Conservation (phyloP, 2,888 invertebrate genomes). For the Altica lythri region DNA sequence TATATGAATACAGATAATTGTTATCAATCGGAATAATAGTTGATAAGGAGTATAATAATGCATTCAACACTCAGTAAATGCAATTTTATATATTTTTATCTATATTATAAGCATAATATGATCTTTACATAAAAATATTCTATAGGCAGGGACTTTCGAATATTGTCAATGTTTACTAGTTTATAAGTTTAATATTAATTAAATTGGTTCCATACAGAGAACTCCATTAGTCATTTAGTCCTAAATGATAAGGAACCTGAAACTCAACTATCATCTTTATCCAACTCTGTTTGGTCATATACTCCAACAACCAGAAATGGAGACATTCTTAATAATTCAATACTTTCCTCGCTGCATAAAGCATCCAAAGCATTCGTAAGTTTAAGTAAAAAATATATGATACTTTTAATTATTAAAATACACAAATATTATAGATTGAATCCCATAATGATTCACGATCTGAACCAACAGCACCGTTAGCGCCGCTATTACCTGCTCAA, state of each 20-base stretch:
- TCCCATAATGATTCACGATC: constrained; percentile 33
- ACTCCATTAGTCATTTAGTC: constrained; percentile 47
- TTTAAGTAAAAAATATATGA: constrained; percentile 12
- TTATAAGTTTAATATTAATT: no score
- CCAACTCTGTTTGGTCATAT: constrained; percentile 50
- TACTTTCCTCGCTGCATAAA: constrained; percentile 45
- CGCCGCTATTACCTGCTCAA: constrained; percentile 29
- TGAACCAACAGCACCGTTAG: constrained; percentile 3
- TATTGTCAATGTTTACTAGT: no score
- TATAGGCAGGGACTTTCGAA: no score
- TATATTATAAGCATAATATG: no score
- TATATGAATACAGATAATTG: no score
- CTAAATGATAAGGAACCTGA: constrained; percentile 45
- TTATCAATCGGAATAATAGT: no score
- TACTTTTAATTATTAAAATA: neutral
- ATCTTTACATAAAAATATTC: no score
- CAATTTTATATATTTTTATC: no score
- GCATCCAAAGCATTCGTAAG: constrained; percentile 50
- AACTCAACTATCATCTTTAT: constrained; percentile 37
- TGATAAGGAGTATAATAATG: no score
- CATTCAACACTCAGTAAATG: no score
- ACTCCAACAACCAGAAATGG: constrained; percentile 46
- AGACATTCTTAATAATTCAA: constrained; percentile 41
- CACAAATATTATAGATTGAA: constrained; percentile 39
- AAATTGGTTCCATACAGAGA: constrained; percentile 46